These are phyloP conservation scores for Gorsachius magnificus DNA, from an alignment of 2,797 vertebrate species.

Conservation along the genomic window DNA sequence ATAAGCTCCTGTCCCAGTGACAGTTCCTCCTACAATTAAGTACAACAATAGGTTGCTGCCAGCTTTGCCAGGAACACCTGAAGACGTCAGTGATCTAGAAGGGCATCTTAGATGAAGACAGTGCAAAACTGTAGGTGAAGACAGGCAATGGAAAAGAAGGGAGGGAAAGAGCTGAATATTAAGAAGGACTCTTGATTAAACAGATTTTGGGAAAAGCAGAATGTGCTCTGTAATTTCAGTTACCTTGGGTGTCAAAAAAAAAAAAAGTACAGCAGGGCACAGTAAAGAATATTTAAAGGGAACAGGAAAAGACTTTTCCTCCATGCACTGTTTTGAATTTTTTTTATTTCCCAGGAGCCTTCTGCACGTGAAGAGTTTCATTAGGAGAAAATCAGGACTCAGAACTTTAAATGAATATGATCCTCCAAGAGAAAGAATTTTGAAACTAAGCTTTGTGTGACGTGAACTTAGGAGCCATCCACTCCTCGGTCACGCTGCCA, in stretches of 20 bases:
- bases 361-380: background rate
- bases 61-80: conserved; percentile 78
- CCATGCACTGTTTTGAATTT: background rate
- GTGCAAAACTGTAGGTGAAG: conserved; percentile 73
- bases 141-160: conserved; percentile 64
- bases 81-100: conserved; percentile 82
- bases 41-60: conserved; percentile 80
- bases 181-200: conserved; percentile 42
- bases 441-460: background rate
- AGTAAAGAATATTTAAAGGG: background rate
- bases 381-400: background rate
- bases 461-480: background rate
- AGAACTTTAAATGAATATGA: background rate
- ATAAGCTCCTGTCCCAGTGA: conserved; percentile 79
- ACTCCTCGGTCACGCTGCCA: background rate
- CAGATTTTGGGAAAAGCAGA: conserved; percentile 2
- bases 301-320: background rate
- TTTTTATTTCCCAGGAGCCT: background rate
- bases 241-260: conserved; percentile 12
- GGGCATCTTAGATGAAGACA: conserved; percentile 74
- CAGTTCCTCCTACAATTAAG: conserved; percentile 83
- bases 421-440: background rate
- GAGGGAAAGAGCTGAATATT: conserved; percentile 58
- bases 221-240: conserved; percentile 50
- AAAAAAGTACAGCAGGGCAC: background rate